A percentile compares a stretch with the other conserved stretches of the same genome.
These are phyloP conservation scores for Ennomos fuscantarius DNA, from an alignment of 2,888 invertebrate species.

Conservation along the genomic window DNA sequence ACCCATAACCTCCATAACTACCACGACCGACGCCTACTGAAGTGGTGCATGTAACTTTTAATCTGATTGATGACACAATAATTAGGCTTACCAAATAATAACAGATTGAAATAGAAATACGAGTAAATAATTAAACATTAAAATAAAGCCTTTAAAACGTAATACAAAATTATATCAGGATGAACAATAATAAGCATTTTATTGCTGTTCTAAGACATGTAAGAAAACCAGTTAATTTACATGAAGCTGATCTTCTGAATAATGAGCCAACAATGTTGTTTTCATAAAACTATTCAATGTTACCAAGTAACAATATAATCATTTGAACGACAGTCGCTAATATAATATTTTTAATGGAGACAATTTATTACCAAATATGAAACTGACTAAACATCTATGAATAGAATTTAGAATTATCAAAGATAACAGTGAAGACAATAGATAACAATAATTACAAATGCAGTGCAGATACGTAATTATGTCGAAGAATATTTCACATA, in stretches of 20 bases:
- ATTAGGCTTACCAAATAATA: no score
- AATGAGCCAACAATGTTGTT: constrained; percentile 30
- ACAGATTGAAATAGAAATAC: no score
- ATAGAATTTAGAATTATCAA: constrained; percentile 7
- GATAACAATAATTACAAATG: not conserved
- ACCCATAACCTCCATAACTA: constrained; percentile 25
- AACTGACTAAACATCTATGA: constrained; percentile 20
- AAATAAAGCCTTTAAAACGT: not conserved
- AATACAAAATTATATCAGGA: not conserved
- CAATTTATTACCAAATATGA: constrained; percentile 20
- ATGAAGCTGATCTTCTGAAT: constrained; percentile 31
- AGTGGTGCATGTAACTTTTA: constrained; percentile 10
- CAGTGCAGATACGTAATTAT: no score
- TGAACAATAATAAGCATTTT: constrained; percentile 9
- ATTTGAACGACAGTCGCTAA: constrained; percentile 22
- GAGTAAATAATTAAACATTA: no score
- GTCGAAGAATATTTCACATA: no score
- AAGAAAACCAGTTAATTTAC: constrained; percentile 36
- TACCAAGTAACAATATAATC: constrained; percentile 37
- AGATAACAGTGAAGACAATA: not conserved
- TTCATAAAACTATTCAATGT: constrained; percentile 28
- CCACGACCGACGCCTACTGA: constrained; percentile 37
- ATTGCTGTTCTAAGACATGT: constrained; percentile 23
- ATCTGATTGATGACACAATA: no score
- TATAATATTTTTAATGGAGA: constrained; percentile 25